Evolutionary conservation across 1,140 invertebrate species (phyloP).

Genomic region (Ips nitidus): DNA sequence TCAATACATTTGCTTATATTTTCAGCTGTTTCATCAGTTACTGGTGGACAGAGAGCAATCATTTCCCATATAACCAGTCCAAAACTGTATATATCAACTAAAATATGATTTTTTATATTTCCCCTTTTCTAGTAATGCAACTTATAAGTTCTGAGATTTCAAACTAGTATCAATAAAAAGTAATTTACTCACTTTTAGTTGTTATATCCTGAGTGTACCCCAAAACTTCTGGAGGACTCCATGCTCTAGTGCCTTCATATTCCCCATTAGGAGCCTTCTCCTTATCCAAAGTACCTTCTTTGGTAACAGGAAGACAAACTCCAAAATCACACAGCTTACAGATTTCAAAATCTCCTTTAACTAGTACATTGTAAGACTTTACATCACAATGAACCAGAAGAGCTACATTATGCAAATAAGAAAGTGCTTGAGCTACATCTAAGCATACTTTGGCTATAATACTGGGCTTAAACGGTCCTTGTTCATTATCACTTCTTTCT

Average conservation of each 20-base stretch:
- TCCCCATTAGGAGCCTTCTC: conserved; percentile 51
- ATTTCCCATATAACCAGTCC: conserved; percentile 82
- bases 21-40: conserved; percentile 48
- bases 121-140: not conserved
- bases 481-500: conserved; percentile 59
- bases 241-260: conserved; percentile 72
- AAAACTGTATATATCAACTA: conserved; percentile 77
- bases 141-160: not conserved
- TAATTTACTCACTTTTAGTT: conserved; percentile 53
- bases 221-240: conserved; percentile 77
- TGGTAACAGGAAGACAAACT: conserved; percentile 69
- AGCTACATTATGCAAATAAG: conserved; percentile 76
- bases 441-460: conserved; percentile 65
- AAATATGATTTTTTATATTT: conserved; percentile 12
- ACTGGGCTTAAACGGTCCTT: conserved; percentile 61
- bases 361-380: conserved; percentile 80
- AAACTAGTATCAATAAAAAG: not conserved
- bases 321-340: conserved; percentile 88
- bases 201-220: conserved; percentile 60
- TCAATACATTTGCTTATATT: conserved; percentile 49
- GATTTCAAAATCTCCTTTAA: conserved; percentile 70
- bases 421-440: conserved; percentile 71
- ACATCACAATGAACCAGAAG: conserved; percentile 79
- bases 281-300: conserved; percentile 63
- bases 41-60: conserved; percentile 71